Evolutionary conservation across 2,797 vertebrate species (phyloP).

Genomic region (Myioborus miniatus): DNA sequence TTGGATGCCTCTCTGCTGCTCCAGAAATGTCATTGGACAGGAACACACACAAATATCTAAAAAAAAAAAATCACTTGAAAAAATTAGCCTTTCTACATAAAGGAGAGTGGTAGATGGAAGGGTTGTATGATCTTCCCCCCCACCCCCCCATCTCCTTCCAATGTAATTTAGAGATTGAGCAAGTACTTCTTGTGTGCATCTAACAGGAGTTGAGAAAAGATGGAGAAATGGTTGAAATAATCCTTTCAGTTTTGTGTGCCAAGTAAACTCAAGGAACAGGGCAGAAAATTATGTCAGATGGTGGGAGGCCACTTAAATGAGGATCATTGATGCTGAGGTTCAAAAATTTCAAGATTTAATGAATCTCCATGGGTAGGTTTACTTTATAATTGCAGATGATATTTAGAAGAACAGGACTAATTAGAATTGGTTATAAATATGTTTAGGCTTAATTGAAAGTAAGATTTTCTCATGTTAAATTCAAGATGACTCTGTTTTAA

Average conservation of each 20-base stretch:
- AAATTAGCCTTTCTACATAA: not conserved
- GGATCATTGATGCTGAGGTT: conserved; percentile 53
- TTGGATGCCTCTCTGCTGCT: not conserved
- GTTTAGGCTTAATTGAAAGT: conserved; percentile 60
- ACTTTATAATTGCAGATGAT: conserved; percentile 73
- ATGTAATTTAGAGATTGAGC: not conserved
- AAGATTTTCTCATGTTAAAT: conserved; percentile 41
- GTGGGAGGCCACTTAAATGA: conserved; percentile 13
- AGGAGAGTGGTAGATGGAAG: not conserved
- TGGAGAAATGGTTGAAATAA: not conserved
- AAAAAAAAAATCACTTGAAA: not conserved
- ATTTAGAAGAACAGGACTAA: conserved; percentile 64
- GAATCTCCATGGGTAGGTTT: conserved; percentile 65
- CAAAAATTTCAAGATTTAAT: conserved; percentile 65
- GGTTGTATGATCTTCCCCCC: not conserved
- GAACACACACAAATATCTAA: not conserved
- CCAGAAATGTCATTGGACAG: not conserved
- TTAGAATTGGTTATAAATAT: conserved; percentile 62
- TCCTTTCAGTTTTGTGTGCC: not conserved
- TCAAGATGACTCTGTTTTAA: conserved; percentile 42
- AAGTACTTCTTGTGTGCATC: not conserved
- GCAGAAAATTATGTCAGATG: conserved; percentile 36
- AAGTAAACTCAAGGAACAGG: conserved; percentile 5
- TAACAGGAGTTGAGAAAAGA: not conserved
- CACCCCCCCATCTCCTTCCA: fast-evolving